Conservation (phyloP, 2,113 vertebrate species). For the Lepus europaeus region DNA sequence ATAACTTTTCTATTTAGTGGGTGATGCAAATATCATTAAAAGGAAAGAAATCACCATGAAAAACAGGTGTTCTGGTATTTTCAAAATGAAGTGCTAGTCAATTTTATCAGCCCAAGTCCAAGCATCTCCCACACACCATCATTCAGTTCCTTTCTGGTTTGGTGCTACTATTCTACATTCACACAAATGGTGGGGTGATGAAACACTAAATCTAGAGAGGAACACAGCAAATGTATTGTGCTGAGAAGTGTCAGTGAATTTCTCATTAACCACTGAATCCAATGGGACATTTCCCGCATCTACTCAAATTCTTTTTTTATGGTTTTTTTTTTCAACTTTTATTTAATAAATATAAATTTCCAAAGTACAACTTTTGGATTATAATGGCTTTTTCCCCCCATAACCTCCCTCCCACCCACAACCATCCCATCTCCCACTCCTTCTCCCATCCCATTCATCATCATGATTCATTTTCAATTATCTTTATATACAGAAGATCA, state of each 20-base stretch:
- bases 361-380: no score
- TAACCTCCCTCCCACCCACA: no score
- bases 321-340: no score
- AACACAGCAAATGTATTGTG: not conserved
- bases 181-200: not conserved
- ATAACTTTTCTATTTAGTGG: not conserved
- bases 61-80: not conserved
- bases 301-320: no score
- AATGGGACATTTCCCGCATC: not conserved
- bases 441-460: no score
- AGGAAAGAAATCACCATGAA: constrained; percentile 33
- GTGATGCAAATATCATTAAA: constrained; percentile 1
- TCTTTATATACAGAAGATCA: no score
- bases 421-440: no score
- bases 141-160: not conserved
- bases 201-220: not conserved
- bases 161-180: not conserved
- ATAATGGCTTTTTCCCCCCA: no score
- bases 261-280: not conserved
- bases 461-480: no score
- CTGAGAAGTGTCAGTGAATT: not conserved
- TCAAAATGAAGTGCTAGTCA: not conserved
- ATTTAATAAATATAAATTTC: no score
- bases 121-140: not conserved
- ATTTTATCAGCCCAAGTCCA: constrained; percentile 41